Base-by-base conservation (phyloP, 2,888 invertebrate genomes). In the Eupelmus urozonus region DNA sequence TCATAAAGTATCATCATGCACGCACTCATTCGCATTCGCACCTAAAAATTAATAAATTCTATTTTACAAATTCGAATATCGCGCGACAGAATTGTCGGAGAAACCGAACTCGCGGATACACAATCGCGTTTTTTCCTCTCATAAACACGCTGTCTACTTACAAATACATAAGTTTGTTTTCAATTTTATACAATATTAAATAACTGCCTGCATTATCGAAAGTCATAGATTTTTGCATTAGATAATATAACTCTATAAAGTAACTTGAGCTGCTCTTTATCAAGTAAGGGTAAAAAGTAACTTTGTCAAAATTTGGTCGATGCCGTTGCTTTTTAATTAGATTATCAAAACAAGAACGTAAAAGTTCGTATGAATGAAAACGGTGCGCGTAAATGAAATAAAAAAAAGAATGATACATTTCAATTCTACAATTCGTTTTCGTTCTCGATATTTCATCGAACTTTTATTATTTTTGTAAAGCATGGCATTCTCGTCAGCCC, bases 51-150 rank as follows among this genome's bases (percentile, higher is more conserved):
- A 85, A 83, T 86, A 86, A 85, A 85, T 82, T 84, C 83, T 88
- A 88, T 87, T 83, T 85, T 88, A 88, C 88, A 88, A 83, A 83
- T 84, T 85, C 84, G 84, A 86, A 83, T 84, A 82, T 84, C 84
- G 81, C 74, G 27, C 76, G 79, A 81, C 79, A 78, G 81, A 80
- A 49, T 13, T 82, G 81, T 76, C 82, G 79, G 79, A 76, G 81
- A 76, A 80, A 82, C 73, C 76, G 78, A 62, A 66, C 65, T 82
- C 78, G 78, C 79, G 60, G 69, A 71, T 81, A 63, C 66, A 75
- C 69, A 78, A 53, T 76, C 55, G 42, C 76, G 73, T 60, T 57
- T 45, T 63, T 74, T 25, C 23, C 55, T 79, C n/a, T 82, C 70
- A 82, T 51, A 55, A 75, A 63, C 66, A 51, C 78, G 60, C 78